These are phyloP conservation scores for Diadophis punctatus DNA, from an alignment of 2,113 vertebrate genomes.

Conservation along the genomic window DNA sequence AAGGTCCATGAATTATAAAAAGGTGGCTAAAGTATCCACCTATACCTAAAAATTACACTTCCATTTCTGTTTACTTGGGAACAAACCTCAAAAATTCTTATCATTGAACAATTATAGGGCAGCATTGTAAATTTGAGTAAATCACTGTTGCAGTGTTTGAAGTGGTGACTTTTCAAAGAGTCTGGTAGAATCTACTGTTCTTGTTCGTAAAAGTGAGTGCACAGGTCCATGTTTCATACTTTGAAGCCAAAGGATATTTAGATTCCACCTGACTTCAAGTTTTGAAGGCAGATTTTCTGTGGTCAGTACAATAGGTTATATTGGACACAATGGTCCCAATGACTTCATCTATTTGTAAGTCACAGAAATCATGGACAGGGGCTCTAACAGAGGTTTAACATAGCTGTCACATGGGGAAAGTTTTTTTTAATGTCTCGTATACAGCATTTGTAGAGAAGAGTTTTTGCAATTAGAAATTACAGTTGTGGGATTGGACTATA, in stretches of 20 bases:
- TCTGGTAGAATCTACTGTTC: neutral
- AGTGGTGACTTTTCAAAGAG: neutral
- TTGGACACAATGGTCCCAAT: neutral
- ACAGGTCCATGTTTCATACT: neutral
- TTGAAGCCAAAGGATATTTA: neutral
- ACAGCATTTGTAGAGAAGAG: neutral
- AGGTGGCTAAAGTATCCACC: neutral
- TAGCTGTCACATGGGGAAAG: neutral
- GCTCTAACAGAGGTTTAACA: neutral
- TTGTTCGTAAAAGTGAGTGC: neutral
- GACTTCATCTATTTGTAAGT: neutral
- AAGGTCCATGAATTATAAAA: neutral
- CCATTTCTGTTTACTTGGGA: too few relatives aligned
- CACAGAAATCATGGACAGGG: neutral
- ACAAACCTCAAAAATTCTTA: neutral
- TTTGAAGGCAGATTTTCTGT: neutral
- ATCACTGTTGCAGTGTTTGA: neutral
- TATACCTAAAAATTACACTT: neutral
- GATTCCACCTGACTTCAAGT: neutral
- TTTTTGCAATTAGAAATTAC: neutral
- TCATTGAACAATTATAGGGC: neutral
- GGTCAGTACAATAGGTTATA: neutral
- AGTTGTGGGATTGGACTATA: neutral
- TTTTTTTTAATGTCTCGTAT: neutral
- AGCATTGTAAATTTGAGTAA: neutral